These are phyloP conservation scores for Simalia tracyae DNA, from an alignment of 2,797 vertebrate species.

Conservation along the genomic window DNA sequence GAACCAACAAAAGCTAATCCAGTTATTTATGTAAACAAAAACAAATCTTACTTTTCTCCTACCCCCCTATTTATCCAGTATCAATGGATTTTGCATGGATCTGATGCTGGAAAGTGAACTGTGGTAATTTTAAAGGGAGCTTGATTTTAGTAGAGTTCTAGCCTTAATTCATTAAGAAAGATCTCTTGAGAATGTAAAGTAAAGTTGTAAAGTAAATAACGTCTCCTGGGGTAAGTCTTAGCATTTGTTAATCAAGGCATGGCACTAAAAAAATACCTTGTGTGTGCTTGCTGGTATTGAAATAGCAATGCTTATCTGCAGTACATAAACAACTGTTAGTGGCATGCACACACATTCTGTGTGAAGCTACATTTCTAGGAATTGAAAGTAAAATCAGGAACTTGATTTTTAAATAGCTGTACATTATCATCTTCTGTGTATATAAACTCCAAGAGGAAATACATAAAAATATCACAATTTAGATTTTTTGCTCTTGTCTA, in stretches of 20 bases:
- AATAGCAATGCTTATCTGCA: constrained; percentile 2
- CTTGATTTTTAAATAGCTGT: background rate
- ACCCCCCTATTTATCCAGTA: no score
- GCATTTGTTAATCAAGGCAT: background rate
- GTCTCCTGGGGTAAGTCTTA: background rate
- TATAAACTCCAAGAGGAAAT: background rate
- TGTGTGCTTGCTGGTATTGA: background rate
- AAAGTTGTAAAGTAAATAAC: background rate
- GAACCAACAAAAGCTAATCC: background rate
- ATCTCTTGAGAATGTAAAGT: background rate
- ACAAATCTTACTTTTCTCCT: background rate
- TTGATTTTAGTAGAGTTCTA: background rate
- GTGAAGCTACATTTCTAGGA: background rate
- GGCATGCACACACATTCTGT: background rate
- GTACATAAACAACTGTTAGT: background rate
- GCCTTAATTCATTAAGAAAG: background rate
- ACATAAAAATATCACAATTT: background rate
- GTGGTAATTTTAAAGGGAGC: background rate
- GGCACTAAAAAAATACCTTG: background rate
- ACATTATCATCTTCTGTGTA: background rate
- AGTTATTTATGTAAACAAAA: background rate
- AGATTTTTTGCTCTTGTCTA: background rate
- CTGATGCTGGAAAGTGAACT: background rate
- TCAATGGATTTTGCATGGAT: background rate
- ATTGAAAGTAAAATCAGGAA: background rate